These are phyloP conservation scores for Apogon talboti DNA, from an alignment of 2,797 vertebrate species.

Conservation along the genomic window DNA sequence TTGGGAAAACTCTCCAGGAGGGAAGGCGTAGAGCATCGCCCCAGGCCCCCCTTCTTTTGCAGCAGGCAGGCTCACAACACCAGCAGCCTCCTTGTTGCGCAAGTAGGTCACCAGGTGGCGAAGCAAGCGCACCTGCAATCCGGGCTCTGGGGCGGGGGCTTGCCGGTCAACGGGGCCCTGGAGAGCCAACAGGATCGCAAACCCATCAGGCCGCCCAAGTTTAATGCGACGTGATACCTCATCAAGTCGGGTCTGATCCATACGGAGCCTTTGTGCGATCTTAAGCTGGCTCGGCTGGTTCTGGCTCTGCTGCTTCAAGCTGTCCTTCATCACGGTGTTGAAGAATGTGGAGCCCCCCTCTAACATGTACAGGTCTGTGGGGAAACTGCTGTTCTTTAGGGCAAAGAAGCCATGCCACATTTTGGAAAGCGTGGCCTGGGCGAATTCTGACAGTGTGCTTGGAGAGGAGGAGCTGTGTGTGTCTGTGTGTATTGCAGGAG, in stretches of 20 bases:
- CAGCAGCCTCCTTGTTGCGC: constrained; percentile 98
- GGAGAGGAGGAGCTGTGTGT: constrained; percentile 71
- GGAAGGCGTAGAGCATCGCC: constrained; percentile 97
- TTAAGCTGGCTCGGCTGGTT: constrained; percentile 92
- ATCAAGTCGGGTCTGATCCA: constrained; percentile 96
- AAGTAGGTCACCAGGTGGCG: constrained; percentile 98
- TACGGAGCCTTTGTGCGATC: constrained; percentile 95
- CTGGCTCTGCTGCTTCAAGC: constrained; percentile 64
- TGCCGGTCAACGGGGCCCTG: constrained; percentile 88
- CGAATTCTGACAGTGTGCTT: constrained; percentile 89
- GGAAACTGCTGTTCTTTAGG: constrained; percentile 98
- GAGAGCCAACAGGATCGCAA: constrained; percentile 92
- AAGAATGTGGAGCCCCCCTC: constrained; percentile 93
- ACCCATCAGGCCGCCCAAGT: constrained; percentile 91
- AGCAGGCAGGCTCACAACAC: constrained; percentile 94
- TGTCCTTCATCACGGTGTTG: constrained; percentile 88
- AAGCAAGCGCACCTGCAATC: constrained; percentile 93
- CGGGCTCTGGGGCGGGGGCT: constrained; percentile 86
- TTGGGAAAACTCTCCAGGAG: constrained; percentile 96
- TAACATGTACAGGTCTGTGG: constrained; percentile 93
- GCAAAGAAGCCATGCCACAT: constrained; percentile 95
- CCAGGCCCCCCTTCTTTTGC: constrained; percentile 89
- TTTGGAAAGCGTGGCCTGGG: constrained; percentile 86
- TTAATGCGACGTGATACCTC: constrained; percentile 95
- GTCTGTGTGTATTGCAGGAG: constrained; percentile 33